A percentile compares a stretch with the other conserved stretches of the same genome.
Evolutionary conservation across 2,113 vertebrate genomes (phyloP).

Genomic region (Budorcas taxicolor): DNA sequence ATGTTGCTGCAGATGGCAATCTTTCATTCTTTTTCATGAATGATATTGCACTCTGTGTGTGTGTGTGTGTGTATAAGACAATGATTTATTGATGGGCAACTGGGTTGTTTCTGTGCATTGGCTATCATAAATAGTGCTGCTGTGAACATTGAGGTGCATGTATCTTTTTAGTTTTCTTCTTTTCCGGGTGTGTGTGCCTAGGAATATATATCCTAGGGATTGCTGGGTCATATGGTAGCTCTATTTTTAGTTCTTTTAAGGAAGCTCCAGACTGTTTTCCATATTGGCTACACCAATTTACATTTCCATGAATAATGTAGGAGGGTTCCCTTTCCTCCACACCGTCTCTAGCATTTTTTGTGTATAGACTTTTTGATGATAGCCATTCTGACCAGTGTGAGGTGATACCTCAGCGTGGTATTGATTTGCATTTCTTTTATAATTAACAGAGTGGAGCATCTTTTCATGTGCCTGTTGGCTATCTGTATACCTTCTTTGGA

Average conservation of each 20-base stretch:
- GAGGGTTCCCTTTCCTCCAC: not conserved
- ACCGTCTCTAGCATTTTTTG: not conserved
- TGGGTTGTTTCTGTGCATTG: not conserved
- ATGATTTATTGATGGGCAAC: not conserved
- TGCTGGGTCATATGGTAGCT: not conserved
- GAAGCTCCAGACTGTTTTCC: not conserved
- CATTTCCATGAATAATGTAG: not conserved
- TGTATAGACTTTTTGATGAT: not conserved
- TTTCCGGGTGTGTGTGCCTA: not conserved
- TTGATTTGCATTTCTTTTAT: not conserved
- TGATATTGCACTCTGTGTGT: not conserved
- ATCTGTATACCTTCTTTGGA: not conserved
- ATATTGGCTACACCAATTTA: not conserved
- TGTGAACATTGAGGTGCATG: not conserved
- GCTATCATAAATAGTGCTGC: not conserved
- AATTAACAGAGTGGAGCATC: not conserved
- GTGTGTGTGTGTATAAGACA: not conserved
- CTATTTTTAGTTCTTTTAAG: not conserved
- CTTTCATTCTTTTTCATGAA: not conserved
- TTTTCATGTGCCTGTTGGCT: not conserved
- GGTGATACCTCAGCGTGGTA: not conserved
- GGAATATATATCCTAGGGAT: not conserved
- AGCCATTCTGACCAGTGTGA: not conserved
- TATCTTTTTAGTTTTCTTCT: not conserved
- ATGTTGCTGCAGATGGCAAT: not conserved